phyloP scores from a whole-genome alignment of 2,888 invertebrate genomes.

The Scelioninae gen. 2 region DNA sequence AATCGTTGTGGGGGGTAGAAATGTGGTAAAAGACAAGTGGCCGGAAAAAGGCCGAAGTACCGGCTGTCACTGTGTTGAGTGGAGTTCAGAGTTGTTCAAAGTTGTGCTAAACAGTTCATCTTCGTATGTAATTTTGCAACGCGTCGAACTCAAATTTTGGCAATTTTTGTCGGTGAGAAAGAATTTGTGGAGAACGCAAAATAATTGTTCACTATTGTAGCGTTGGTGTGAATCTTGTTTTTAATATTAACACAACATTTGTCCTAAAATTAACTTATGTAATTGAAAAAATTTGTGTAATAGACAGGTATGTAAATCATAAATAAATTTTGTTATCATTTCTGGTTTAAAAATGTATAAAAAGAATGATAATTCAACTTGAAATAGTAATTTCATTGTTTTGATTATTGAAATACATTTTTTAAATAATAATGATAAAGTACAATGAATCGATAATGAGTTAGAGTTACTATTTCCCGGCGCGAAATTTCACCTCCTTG shows the following conservation, averaged over 20 bases:
- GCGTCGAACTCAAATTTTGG: conserved; percentile 50
- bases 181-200: no score
- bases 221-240: no score
- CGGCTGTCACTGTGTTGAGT: conserved; percentile 57
- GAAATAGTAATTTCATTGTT: conserved; percentile 4
- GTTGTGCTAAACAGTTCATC: conserved; percentile 56
- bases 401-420: conserved; percentile 4
- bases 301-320: no score
- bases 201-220: no score
- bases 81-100: conserved; percentile 54
- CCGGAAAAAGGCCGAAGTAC: conserved; percentile 55
- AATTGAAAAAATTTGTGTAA: no score
- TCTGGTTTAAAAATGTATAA: no score
- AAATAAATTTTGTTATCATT: no score
- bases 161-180: no score
- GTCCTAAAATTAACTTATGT: no score
- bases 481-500: conserved; percentile 29
- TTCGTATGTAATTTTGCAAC: conserved; percentile 55
- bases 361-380: no score
- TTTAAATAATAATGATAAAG: conserved; percentile 37
- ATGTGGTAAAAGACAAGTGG: conserved; percentile 57
- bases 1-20: conserved; percentile 48
- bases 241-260: no score
- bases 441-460: conserved; percentile 52
- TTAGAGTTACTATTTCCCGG: conserved; percentile 35